phyloP scores from a whole-genome alignment of 2,797 vertebrate genomes.

The Staurois parvus region DNA sequence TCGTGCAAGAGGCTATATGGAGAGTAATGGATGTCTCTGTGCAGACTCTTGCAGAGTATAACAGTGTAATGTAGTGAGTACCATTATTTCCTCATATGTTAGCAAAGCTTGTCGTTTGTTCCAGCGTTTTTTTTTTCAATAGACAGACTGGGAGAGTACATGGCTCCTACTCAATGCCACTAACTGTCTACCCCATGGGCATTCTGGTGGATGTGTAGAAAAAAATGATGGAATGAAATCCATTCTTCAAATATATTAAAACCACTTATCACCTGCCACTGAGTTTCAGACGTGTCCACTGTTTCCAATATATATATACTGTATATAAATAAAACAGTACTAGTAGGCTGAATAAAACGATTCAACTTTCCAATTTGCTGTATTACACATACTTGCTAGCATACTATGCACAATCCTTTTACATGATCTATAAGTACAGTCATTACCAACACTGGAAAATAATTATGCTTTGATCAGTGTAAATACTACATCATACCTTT shows the following conservation, averaged over 20 bases:
- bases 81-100: slow-evolving; percentile 25
- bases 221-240: slow-evolving; percentile 38
- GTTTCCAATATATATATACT: not conserved
- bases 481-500: no score
- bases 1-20: not conserved
- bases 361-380: not conserved
- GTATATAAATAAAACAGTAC: not conserved
- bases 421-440: not conserved
- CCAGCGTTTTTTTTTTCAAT: not conserved
- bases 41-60: slow-evolving; percentile 9
- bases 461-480: not conserved
- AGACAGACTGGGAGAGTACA: not conserved
- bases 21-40: slow-evolving; percentile 3
- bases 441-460: not conserved
- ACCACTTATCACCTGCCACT: slow-evolving; percentile 50
- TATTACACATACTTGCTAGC: no score
- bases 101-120: not conserved
- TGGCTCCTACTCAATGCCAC: not conserved
- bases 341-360: not conserved
- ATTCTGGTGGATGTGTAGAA: slow-evolving; percentile 3
- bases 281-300: slow-evolving; percentile 31
- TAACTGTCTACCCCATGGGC: slow-evolving; percentile 27
- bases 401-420: not conserved
- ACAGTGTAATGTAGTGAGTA: slow-evolving; percentile 4
- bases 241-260: slow-evolving; percentile 54